These are phyloP conservation scores for Rhynchopsitta pachyrhyncha DNA, from an alignment of 2,113 vertebrate species.

Conservation along the genomic window DNA sequence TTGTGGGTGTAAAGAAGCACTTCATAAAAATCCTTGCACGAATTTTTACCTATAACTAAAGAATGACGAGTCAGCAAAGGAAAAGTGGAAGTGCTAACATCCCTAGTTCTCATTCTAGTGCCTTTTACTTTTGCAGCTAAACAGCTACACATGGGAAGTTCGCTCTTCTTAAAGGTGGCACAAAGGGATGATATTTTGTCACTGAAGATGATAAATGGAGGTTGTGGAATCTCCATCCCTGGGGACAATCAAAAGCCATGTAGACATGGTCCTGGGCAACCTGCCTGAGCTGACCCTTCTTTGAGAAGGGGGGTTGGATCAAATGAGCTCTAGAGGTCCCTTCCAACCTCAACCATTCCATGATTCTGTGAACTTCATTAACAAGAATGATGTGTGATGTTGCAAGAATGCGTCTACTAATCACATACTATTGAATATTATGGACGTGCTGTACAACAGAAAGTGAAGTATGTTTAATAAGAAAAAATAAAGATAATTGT, in stretches of 20 bases:
- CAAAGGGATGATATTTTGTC: neutral
- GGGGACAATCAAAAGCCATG: neutral
- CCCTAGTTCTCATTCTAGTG: neutral
- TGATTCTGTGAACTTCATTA: neutral
- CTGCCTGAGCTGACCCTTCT: neutral
- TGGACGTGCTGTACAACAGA: neutral
- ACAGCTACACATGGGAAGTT: neutral
- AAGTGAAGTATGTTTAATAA: neutral
- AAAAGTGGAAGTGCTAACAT: neutral
- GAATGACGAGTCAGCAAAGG: conserved; percentile 13
- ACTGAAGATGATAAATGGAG: neutral
- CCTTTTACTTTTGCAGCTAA: neutral
- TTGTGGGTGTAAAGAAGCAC: neutral
- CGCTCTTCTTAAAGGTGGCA: neutral
- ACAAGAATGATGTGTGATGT: neutral
- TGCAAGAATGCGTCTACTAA: neutral
- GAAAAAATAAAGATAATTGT: neutral
- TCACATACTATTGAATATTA: neutral
- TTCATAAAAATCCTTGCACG: conserved; percentile 40
- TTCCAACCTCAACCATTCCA: neutral
- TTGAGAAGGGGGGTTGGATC: accelerated
- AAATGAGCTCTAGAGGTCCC: neutral
- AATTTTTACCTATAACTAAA: conserved; percentile 3
- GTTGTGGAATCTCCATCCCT: neutral
- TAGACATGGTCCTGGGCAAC: neutral